Conservation (phyloP, 2,113 vertebrate genomes). For the Charadrius vociferus region DNA sequence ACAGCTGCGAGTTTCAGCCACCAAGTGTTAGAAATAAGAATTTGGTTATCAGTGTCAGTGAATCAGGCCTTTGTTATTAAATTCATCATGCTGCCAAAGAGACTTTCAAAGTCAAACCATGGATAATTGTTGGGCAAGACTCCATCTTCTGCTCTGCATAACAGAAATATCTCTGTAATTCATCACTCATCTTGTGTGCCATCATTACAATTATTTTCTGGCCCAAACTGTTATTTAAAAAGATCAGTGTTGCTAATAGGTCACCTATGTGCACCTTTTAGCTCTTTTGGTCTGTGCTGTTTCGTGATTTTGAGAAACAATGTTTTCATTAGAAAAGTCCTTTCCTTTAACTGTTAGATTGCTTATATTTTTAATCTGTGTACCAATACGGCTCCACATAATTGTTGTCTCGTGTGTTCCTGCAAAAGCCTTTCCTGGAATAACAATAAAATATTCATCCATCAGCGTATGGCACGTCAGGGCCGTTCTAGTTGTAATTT, state of each 20-base stretch:
- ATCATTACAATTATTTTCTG: not conserved
- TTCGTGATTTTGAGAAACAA: not conserved
- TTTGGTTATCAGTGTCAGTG: conserved; percentile 1
- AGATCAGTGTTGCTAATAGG: not conserved
- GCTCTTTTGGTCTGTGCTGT: not conserved
- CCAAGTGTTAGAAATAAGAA: not conserved
- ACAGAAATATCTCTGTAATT: conserved; percentile 23
- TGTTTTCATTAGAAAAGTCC: not conserved
- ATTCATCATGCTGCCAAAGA: conserved; percentile 20
- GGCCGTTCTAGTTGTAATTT: conserved; percentile 24
- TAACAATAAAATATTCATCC: conserved; percentile 79
- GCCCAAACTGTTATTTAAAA: not conserved
- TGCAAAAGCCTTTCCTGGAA: conserved; percentile 80
- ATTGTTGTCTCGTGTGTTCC: conserved; percentile 54
- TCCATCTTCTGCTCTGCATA: not conserved
- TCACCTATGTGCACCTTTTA: not conserved
- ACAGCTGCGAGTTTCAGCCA: not conserved
- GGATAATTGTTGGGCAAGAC: conserved; percentile 36
- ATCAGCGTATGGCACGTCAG: conserved; percentile 14
- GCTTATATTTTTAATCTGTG: conserved; percentile 24
- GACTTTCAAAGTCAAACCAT: conserved; percentile 36
- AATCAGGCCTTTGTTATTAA: conserved; percentile 58
- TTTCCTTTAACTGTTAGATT: not conserved
- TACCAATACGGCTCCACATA: not conserved
- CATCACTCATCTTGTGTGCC: not conserved